Evolutionary conservation across 2,888 invertebrate species (phyloP), one percentile per base, ranked within the genome.

Genomic region (Gasteruption jaculator): DNA sequence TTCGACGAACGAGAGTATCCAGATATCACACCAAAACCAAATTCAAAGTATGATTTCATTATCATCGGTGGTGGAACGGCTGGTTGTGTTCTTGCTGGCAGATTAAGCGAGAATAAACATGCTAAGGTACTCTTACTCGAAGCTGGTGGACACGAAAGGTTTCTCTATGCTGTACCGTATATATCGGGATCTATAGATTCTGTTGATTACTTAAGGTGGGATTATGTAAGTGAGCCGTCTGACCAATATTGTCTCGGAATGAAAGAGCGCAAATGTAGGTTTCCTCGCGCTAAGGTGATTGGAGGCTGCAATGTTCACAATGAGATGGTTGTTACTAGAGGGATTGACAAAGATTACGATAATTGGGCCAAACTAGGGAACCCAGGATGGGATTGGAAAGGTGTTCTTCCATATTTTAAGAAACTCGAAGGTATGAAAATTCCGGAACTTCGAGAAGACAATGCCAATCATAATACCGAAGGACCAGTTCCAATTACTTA

Each of bases 121-220:
- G 86, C 85, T 84, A 85, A 80, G 43, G 79, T 89, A 0, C 71
- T 90, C 4, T 68, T 90, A 0, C 61, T 89, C 46, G 89, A 89
- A 71, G 89, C 88, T 1, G 89, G 89, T 3, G 86, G 86, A 1
- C 86, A 88, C 71, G 89, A 90, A 72, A 88, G 87, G 0, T 87
- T 89, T 67, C 81, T 89, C 57, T 87, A 87, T 0, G 89, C 90
- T 61, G 86, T 90, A 3, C 90, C 89, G 0, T 72, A 87, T 5
- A 76, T 89, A 68, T 88, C 88, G 1, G 87, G 85, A 1, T 89
- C 86, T 59, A 71, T 90, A 41, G 89, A 89, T 67, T 74, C 87
- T n/a, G 70, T 63, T 34, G 86, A 86, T 49, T 82, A 86, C 60
- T 72, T 90, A 42, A 90, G 91, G 67, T 91, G 91, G 91, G 82